A percentile compares a stretch with the other conserved stretches of the same genome.
These are phyloP conservation scores for Onychostoma macrolepis DNA, from an alignment of 2,113 vertebrate species.

Conservation along the genomic window DNA sequence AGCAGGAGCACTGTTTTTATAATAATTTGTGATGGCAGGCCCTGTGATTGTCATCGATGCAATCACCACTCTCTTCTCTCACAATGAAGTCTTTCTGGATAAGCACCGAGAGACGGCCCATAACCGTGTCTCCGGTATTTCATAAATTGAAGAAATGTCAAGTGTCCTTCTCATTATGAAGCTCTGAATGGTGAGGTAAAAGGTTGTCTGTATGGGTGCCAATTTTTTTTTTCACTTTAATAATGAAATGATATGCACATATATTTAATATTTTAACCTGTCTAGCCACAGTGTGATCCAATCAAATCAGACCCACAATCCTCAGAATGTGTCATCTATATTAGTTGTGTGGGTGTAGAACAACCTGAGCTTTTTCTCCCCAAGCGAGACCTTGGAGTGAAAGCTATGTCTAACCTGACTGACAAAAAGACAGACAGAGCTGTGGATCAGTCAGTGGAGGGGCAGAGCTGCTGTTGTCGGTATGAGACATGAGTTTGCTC, in stretches of 20 bases:
- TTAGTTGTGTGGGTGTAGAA: not conserved
- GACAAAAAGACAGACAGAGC: not conserved
- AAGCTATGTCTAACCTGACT: not conserved
- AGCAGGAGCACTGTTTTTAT: constrained; percentile 33
- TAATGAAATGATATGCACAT: constrained; percentile 48
- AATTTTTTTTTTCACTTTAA: constrained; percentile 5
- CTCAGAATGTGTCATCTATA: not conserved
- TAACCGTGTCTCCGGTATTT: constrained; percentile 43
- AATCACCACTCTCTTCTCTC: constrained; percentile 45
- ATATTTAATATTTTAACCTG: constrained; percentile 56
- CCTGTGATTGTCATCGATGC: constrained; percentile 33
- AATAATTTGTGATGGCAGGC: constrained; percentile 34
- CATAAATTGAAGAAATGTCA: constrained; percentile 54
- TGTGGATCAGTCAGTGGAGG: not conserved
- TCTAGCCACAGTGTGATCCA: constrained; percentile 42
- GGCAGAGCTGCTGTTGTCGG: not conserved
- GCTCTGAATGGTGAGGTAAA: constrained; percentile 36
- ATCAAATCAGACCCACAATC: constrained; percentile 41
- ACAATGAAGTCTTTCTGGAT: constrained; percentile 43
- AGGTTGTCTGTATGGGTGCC: constrained; percentile 9
- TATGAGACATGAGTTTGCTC: not conserved
- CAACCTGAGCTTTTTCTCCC: not conserved
- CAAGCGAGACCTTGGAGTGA: not conserved
- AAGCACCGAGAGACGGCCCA: constrained; percentile 21
- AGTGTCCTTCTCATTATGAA: constrained; percentile 45